phyloP scores from a whole-genome alignment of 2,797 vertebrate species.

The Propithecus perrieri region DNA sequence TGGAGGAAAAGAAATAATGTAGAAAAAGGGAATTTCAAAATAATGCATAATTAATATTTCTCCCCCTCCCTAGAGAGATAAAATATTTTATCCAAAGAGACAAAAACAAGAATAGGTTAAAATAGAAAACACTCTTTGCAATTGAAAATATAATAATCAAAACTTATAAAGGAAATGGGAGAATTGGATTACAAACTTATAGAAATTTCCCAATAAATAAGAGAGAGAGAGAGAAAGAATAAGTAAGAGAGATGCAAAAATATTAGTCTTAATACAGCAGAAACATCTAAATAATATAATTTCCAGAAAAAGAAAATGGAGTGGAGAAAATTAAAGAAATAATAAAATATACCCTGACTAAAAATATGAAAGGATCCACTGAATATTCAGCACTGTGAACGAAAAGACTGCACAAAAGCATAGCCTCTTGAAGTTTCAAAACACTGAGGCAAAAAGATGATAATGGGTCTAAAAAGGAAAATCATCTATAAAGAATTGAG shows the following conservation, averaged over 20 bases:
- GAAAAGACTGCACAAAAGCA: not conserved
- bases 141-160: not conserved
- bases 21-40: not conserved
- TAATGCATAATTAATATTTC: not conserved
- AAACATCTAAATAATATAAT: not conserved
- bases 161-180: not conserved
- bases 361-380: not conserved
- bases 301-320: not conserved
- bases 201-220: not conserved
- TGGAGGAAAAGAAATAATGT: not conserved
- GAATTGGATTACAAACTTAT: not conserved
- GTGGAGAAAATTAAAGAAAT: not conserved
- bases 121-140: not conserved
- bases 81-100: not conserved
- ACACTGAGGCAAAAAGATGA: not conserved
- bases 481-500: not conserved
- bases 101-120: not conserved
- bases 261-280: not conserved
- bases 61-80: not conserved
- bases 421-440: not conserved
- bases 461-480: not conserved
- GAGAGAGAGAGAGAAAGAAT: not conserved
- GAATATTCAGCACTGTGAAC: not conserved
- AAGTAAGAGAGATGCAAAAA: not conserved
- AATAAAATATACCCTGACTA: not conserved